Evolutionary conservation across 2,888 invertebrate genomes (phyloP).

Genomic region (Brenthis hecate): DNA sequence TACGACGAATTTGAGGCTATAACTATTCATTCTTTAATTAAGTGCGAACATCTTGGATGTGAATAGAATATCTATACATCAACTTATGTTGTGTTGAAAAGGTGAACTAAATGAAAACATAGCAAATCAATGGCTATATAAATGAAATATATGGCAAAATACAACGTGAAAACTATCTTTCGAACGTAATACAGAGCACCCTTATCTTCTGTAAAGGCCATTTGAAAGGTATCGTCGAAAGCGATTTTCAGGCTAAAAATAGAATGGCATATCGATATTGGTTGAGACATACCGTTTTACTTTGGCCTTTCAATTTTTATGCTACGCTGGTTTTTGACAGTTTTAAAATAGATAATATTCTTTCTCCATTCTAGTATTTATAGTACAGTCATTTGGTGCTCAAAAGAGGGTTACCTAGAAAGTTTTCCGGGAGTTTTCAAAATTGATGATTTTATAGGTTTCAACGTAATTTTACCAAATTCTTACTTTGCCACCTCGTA

Average conservation of each 20-base stretch:
- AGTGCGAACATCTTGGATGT: too few relatives aligned
- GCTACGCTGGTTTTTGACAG: not conserved
- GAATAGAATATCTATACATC: too few relatives aligned
- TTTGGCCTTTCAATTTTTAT: not conserved
- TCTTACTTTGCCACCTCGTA: too few relatives aligned
- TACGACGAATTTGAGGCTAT: too few relatives aligned
- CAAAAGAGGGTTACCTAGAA: not conserved
- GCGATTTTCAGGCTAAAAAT: slow-evolving; percentile 22
- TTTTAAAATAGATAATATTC: not conserved
- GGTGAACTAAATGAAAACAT: too few relatives aligned
- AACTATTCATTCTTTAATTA: too few relatives aligned
- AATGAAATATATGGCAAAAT: not conserved
- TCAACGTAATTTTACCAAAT: too few relatives aligned
- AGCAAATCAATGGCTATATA: not conserved
- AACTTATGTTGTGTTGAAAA: too few relatives aligned
- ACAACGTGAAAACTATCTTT: slow-evolving; percentile 13
- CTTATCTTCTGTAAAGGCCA: slow-evolving; percentile 12
- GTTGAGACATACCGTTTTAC: slow-evolving; percentile 11
- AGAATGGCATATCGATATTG: slow-evolving; percentile 13
- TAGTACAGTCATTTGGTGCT: not conserved
- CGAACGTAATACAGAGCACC: slow-evolving; percentile 4
- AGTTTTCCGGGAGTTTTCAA: not conserved
- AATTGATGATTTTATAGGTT: too few relatives aligned
- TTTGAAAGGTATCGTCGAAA: slow-evolving; percentile 20
- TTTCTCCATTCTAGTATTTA: not conserved